Evolutionary conservation across 2,113 vertebrate genomes (phyloP).

Genomic region (Tor tambroides): DNA sequence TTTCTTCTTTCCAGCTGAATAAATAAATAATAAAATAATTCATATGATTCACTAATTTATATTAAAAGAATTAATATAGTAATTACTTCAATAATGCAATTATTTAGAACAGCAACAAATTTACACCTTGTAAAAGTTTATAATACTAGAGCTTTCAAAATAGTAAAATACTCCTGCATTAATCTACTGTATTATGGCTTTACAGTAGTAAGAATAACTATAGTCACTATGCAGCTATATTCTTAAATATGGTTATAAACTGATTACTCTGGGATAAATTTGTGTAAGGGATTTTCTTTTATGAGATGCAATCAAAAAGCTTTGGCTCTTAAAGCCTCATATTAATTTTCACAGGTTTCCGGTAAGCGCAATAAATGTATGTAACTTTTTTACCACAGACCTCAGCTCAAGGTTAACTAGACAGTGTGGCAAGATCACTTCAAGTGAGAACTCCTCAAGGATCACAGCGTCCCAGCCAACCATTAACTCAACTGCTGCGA

Average conservation of each 20-base stretch:
- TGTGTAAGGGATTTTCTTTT: not conserved
- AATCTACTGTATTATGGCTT: not conserved
- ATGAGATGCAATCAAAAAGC: not conserved
- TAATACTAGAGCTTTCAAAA: too few relatives aligned
- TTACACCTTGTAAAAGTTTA: not conserved
- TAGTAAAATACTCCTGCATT: not conserved
- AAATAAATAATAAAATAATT: too few relatives aligned
- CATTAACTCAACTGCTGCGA: conserved; percentile 31
- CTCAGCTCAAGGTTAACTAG: conserved; percentile 43
- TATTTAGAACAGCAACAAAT: not conserved
- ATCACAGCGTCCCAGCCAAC: not conserved
- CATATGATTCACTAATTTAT: too few relatives aligned
- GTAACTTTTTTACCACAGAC: conserved; percentile 22
- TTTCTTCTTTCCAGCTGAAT: too few relatives aligned
- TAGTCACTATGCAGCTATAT: not conserved
- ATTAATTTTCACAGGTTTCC: not conserved
- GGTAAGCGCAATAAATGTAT: not conserved
- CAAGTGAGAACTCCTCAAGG: conserved; percentile 3
- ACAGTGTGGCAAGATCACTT: conserved; percentile 4
- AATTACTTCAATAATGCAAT: not conserved
- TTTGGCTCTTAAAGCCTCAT: not conserved
- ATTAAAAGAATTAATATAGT: too few relatives aligned
- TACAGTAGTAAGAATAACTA: not conserved
- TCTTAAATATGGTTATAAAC: not conserved
- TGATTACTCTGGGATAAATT: not conserved